These are phyloP conservation scores for Strix occidentalis DNA, from an alignment of 2,797 vertebrate genomes.

Conservation along the genomic window DNA sequence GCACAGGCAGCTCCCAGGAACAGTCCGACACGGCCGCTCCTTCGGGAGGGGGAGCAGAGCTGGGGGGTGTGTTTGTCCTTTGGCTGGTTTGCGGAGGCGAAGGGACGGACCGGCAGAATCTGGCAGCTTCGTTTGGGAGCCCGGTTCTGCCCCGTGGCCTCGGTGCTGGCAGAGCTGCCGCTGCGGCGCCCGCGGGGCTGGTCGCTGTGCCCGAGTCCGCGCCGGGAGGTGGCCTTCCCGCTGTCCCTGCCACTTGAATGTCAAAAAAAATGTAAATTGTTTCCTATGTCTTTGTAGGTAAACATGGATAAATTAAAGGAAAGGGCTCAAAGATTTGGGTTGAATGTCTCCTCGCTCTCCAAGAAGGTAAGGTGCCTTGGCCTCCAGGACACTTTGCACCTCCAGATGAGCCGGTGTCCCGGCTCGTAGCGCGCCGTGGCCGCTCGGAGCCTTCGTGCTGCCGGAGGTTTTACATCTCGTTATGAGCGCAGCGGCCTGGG, in stretches of 20 bases:
- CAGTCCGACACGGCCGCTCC: background rate
- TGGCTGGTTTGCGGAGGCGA: background rate
- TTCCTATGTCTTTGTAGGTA: conserved; percentile 72
- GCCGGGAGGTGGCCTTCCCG: background rate
- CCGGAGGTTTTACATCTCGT: background rate
- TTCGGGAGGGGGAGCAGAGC: background rate
- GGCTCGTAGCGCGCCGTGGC: background rate
- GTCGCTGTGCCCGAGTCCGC: background rate
- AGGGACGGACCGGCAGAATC: background rate
- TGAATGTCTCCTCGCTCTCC: conserved; percentile 90
- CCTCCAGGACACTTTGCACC: background rate
- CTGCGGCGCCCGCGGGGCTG: background rate
- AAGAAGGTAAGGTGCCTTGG: conserved; percentile 82
- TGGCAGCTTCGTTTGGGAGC: background rate
- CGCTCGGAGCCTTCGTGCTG: background rate
- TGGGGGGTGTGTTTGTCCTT: background rate
- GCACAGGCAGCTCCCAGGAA: background rate
- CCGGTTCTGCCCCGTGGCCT: background rate
- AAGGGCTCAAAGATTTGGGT: conserved; percentile 89
- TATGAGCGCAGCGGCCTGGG: background rate
- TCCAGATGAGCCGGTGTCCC: background rate
- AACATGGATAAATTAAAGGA: conserved; percentile 90
- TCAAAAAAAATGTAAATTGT: background rate
- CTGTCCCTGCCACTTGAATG: background rate
- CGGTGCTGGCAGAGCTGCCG: background rate